Evolutionary conservation across 2,113 vertebrate genomes (phyloP), one percentile per base, ranked within the genome.

Genomic region (Channa argus): DNA sequence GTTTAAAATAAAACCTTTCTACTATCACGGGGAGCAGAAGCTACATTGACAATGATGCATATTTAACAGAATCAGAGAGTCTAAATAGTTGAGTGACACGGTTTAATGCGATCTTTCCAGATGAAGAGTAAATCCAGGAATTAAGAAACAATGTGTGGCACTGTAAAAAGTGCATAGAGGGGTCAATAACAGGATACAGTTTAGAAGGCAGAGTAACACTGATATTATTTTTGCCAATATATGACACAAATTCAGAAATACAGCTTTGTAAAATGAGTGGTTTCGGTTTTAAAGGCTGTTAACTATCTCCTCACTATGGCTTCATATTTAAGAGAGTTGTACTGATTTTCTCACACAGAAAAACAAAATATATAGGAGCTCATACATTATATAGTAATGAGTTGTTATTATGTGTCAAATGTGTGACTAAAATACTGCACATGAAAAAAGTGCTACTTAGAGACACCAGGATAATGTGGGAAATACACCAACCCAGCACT

Each of bases 391-490:
- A 24, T 24, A 24, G 24, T 24, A 24, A 24, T 24, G 24, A 24
- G 24, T 24, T 24, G 24, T 24, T 24, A 24, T 24, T 24, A 24
- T 24, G 24, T 24, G 24, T 24, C 24, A 24, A 24, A 24, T 24
- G 24, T 24, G 33, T 63, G 46, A 62, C 58, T 44, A 6, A 39
- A 36, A 58, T 24, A 58, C 38, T 37, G 36, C 24, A 64, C 50
- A 24, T 63, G 14, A 61, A 14, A 47, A 56, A 46, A 52, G 43
- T 68, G 54, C 0, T 38, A 50, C 15, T 63, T 47, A 60, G 7
- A 56, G 63, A 41, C 41, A 52, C 3, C 24, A 45, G 52, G 55
- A 74, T 63, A 77, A 71, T 43, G 72, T 72, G 72, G 69, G 68
- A 50, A n/a, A 72, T n/a, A 41, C 44, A 41, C 41, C 36, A 38